Conservation (phyloP, 2,888 invertebrate genomes). For the Pristionchus maxplancki region DNA sequence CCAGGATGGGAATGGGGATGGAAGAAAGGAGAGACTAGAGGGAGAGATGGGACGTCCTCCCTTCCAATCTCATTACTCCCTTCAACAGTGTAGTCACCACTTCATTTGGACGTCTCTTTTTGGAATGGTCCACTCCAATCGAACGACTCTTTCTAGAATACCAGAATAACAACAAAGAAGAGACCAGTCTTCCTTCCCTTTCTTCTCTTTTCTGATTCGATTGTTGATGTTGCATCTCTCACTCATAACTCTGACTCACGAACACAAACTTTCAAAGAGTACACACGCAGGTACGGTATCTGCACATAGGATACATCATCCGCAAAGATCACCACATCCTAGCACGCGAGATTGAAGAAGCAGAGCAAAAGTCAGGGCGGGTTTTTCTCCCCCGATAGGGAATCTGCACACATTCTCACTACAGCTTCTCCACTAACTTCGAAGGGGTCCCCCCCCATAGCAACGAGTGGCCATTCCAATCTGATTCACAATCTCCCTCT, state of each 20-base stretch:
- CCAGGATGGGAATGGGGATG: not conserved
- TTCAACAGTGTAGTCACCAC: not conserved
- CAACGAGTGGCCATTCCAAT: not conserved
- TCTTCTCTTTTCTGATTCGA: not conserved
- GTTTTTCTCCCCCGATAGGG: not conserved
- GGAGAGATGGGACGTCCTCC: not conserved
- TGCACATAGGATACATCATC: not conserved
- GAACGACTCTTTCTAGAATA: not conserved
- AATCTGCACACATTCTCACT: not conserved
- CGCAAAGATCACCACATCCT: not conserved
- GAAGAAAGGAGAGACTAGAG: not conserved
- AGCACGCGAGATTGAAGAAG: not conserved
- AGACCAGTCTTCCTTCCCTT: not conserved
- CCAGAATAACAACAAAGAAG: not conserved
- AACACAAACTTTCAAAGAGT: not conserved
- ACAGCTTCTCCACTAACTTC: not conserved
- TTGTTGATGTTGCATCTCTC: conserved; percentile 12
- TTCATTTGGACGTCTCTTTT: not conserved
- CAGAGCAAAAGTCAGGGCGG: not conserved
- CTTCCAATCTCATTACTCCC: conserved; percentile 22
- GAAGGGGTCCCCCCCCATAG: not conserved
- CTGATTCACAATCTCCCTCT: not conserved
- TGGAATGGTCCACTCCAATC: not conserved
- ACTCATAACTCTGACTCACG: conserved; percentile 20
- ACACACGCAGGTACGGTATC: not conserved